Percentiles rank a stretch among this genome's conserved stretches.
Evolutionary conservation across 2,113 vertebrate species (phyloP).

Genomic region (Gallinago media): DNA sequence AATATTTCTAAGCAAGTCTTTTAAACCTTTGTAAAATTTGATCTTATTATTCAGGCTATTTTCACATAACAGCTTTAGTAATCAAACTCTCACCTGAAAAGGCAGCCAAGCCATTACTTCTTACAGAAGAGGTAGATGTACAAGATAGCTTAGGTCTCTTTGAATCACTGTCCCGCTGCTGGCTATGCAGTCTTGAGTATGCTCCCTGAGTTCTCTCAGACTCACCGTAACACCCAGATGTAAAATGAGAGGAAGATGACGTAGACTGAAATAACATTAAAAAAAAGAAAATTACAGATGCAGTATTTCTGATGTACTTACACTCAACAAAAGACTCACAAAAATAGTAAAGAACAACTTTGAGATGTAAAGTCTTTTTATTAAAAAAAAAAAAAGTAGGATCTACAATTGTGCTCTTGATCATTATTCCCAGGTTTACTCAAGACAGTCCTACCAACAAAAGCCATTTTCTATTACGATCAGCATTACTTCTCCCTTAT

Average conservation of each 20-base stretch:
- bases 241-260: conserved; percentile 75
- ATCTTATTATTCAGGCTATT: not conserved
- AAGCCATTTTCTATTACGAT: not conserved
- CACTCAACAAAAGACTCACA: not conserved
- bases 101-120: conserved; percentile 82
- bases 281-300: not conserved
- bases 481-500: not conserved
- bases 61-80: not conserved
- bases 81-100: conserved; percentile 80
- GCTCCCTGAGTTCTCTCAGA: conserved; percentile 86
- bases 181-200: conserved; percentile 83
- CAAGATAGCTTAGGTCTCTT: conserved; percentile 95
- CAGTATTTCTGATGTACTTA: not conserved
- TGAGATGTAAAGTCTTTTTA: not conserved
- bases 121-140: conserved; percentile 81
- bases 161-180: conserved; percentile 87
- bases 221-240: conserved; percentile 80
- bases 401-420: not conserved
- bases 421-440: not conserved
- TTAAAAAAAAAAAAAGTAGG: not conserved
- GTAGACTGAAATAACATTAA: conserved; percentile 65
- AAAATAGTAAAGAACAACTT: not conserved
- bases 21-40: not conserved
- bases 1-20: not conserved
- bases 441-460: not conserved